Conservation (phyloP, 2,888 invertebrate genomes). For the Caenorhabditis sp. region DNA sequence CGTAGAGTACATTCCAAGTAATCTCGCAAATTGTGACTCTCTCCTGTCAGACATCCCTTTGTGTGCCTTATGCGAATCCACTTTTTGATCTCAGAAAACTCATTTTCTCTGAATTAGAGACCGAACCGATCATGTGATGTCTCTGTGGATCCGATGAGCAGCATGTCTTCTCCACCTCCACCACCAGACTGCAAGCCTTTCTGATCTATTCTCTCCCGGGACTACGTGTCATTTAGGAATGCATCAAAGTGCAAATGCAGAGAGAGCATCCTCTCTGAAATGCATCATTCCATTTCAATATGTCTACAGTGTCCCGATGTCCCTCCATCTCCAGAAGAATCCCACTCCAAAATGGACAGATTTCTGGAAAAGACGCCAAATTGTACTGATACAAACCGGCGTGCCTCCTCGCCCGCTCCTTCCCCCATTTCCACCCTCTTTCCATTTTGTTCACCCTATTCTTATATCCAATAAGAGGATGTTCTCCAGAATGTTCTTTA, state of each 20-base stretch:
- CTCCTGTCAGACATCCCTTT: no score
- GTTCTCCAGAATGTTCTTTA: not conserved
- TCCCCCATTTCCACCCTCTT: not conserved
- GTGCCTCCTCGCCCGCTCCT: not conserved
- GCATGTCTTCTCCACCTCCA: no score
- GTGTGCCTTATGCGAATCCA: no score
- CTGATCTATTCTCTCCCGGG: not conserved
- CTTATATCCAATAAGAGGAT: not conserved
- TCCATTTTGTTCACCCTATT: not conserved
- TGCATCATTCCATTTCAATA: slow-evolving; percentile 19
- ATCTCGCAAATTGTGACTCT: not conserved
- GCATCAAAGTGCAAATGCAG: slow-evolving; percentile 32
- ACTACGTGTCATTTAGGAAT: slow-evolving; percentile 11
- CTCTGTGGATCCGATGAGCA: no score
- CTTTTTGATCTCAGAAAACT: no score
- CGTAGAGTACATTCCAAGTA: not conserved
- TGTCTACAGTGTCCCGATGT: slow-evolving; percentile 9
- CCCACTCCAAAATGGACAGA: not conserved
- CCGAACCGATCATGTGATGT: no score
- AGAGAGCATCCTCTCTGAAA: slow-evolving; percentile 19
- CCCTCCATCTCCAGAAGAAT: not conserved
- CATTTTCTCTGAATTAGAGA: no score
- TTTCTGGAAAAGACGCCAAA: slow-evolving; percentile 2
- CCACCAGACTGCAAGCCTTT: no score
- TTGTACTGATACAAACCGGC: slow-evolving; percentile 11